Base-by-base conservation (phyloP, 2,113 vertebrate genomes). In the Mellivora capensis region DNA sequence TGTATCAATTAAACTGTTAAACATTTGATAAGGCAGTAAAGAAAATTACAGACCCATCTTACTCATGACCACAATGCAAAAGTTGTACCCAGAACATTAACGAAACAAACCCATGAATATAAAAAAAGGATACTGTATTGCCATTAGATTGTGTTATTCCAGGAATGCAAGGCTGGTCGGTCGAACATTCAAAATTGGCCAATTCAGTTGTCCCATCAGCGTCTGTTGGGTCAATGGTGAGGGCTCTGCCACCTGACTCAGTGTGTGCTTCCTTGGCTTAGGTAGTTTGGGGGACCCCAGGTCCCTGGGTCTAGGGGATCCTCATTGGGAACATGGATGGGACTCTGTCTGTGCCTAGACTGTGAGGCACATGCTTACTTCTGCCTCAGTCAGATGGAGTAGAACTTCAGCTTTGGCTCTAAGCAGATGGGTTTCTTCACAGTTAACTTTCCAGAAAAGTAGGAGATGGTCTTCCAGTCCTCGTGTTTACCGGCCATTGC, bases 381-480 rank as follows among this genome's bases (percentile, higher is more conserved):
- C 97, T 99, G 99, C 92, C 98, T 99, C 34, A 99, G 99, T 49
- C 98, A 99, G 97, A 99, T 99, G 61, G 98, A 99, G 79, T 98
- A 98, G 61, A 99, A 99, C 29, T 99, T 99, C 97, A 99, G 99
- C 61, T 98, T 99, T 52, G 99, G 99, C 77, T 99, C 99, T 96
- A 99, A 99, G 96, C 98, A 99, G 86, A 98, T 99, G 25, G 99
- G 99, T 4, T 99, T 99, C 69, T 99, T 99, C 9, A 99, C 99
- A 37, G 99, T 99, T 71, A 99, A 99, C 97, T 99, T 99, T 97
- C 98, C 98, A 49, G 99, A 99, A 44, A 99, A 25, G 99, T 99
- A 90, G 99, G 99, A 92, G 99, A 99, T 83, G 98, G 97, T 94
- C 99, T 99, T 96, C 99, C 99, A 7, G 96, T 98, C 83, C 99